A percentile compares a stretch with the other conserved stretches of the same genome.
phyloP scores from a whole-genome alignment of 2,797 vertebrate species.

The Pipistrellus pygmaeus region DNA sequence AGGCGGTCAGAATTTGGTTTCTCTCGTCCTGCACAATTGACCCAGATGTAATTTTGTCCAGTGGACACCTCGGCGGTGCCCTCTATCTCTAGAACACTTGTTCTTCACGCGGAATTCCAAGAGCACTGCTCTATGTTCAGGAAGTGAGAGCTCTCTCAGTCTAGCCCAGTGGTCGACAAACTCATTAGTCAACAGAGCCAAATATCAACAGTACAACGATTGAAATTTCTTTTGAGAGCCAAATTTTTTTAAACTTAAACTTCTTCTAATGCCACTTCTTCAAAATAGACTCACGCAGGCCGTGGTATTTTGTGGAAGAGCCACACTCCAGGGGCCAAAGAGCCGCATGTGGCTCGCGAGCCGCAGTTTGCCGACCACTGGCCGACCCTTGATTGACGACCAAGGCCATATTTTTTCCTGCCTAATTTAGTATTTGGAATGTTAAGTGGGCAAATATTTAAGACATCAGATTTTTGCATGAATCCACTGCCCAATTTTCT shows the following conservation, averaged over 20 bases:
- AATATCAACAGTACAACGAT: too few species aligned
- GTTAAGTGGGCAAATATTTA: constrained; percentile 19
- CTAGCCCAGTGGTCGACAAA: not conserved
- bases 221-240: too few species aligned
- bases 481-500: constrained; percentile 19
- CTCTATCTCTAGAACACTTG: not conserved
- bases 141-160: not conserved
- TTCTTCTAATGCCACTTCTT: too few species aligned
- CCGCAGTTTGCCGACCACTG: too few species aligned
- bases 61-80: not conserved
- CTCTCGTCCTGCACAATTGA: constrained; percentile 93
- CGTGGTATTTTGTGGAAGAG: too few species aligned
- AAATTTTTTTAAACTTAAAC: too few species aligned
- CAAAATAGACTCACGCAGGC: too few species aligned
- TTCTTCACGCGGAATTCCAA: not conserved
- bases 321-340: too few species aligned
- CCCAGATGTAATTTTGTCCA: constrained; percentile 49
- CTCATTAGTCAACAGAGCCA: too few species aligned
- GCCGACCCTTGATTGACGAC: not conserved
- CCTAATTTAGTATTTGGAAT: not conserved
- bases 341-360: too few species aligned
- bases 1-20: constrained; percentile 97
- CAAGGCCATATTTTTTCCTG: not conserved
- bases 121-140: not conserved
- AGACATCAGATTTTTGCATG: constrained; percentile 1